Evolutionary conservation across 2,113 vertebrate genomes (phyloP).

Genomic region (Xenopus tropicalis): UCB_Xtro_10.0 CM004443.2:198213001-198213500

Average conservation of each 20-base stretch:
- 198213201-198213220: slow-evolving; percentile 55
- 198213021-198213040: slow-evolving; percentile 55
- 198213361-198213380: not conserved
- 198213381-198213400: slow-evolving; percentile 8
- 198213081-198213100: slow-evolving; percentile 54
- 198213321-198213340: slow-evolving; percentile 52
- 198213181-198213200: slow-evolving; percentile 68
- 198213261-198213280: slow-evolving; percentile 55
- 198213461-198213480: slow-evolving; percentile 37
- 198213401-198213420: slow-evolving; percentile 38
- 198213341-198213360: slow-evolving; percentile 41
- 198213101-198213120: slow-evolving; percentile 44
- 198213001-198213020: slow-evolving; percentile 57
- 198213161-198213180: slow-evolving; percentile 48
- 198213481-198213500: slow-evolving; percentile 14
- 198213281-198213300: slow-evolving; percentile 43
- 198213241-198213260: slow-evolving; percentile 57
- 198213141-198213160: slow-evolving; percentile 48
- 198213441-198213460: slow-evolving; percentile 38
- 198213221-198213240: slow-evolving; percentile 58
- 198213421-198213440: slow-evolving; percentile 25
- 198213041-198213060: slow-evolving; percentile 56
- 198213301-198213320: slow-evolving; percentile 57
- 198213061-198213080: slow-evolving; percentile 38
- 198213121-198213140: slow-evolving; percentile 41